phyloP scores from a whole-genome alignment of 35 echinoderm and acorn worm species.

The Lytechinus variegatus region DNA sequence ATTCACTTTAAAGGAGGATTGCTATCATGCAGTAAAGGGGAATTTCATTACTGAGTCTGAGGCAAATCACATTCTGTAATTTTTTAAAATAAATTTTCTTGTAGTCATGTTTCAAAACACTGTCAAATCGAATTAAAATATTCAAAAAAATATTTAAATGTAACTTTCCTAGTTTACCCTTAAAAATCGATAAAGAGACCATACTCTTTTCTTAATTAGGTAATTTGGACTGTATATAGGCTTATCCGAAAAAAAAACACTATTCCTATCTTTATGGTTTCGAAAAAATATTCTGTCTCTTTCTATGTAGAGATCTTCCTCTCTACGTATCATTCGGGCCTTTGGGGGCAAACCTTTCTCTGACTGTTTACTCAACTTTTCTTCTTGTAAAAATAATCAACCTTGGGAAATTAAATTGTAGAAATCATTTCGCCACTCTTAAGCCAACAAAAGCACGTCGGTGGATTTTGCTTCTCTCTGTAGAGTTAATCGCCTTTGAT shows the following conservation, averaged over 20 bases:
- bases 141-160: background rate
- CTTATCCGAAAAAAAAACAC: background rate
- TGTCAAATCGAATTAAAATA: too few relatives aligned
- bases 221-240: background rate
- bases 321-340: background rate
- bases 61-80: too few relatives aligned
- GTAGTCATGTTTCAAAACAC: too few relatives aligned
- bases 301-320: background rate
- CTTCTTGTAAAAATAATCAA: slow-evolving; percentile 15
- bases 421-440: slow-evolving; percentile 44
- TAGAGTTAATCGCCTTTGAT: slow-evolving; percentile 44
- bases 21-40: too few relatives aligned
- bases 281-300: background rate
- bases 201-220: background rate
- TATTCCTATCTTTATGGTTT: background rate
- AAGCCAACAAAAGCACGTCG: slow-evolving; percentile 27
- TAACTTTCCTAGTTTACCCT: background rate
- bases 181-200: background rate
- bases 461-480: slow-evolving; percentile 39
- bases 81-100: too few relatives aligned
- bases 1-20: too few relatives aligned
- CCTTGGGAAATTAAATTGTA: slow-evolving; percentile 10
- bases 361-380: background rate
- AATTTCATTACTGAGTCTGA: too few relatives aligned
- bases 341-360: background rate